Evolutionary conservation across 2,113 vertebrate genomes (phyloP).

Genomic region (Raja brachyura): DNA sequence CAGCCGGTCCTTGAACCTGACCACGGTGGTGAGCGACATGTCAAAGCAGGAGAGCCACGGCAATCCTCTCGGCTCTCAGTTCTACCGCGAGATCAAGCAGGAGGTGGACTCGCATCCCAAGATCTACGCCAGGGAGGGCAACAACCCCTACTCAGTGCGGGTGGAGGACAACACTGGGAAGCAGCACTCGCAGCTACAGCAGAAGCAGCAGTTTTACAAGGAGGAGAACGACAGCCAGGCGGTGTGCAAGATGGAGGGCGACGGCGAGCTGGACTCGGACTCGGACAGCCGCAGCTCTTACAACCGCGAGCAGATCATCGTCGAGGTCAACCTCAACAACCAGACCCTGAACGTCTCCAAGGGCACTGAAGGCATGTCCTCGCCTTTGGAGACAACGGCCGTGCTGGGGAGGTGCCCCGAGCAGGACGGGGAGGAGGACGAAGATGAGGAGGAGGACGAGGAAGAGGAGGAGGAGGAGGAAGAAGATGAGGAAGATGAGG

Average conservation of each 20-base stretch:
- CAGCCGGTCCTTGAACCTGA: constrained; percentile 68
- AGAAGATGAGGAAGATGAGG: constrained; percentile 45
- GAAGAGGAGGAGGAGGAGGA: constrained; percentile 58
- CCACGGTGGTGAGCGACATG: constrained; percentile 53
- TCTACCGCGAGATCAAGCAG: constrained; percentile 84
- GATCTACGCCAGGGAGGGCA: constrained; percentile 75
- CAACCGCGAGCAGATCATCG: constrained; percentile 86
- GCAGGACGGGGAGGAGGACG: constrained; percentile 42
- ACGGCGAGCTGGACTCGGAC: constrained; percentile 54
- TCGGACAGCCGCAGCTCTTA: constrained; percentile 63
- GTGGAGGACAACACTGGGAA: constrained; percentile 63
- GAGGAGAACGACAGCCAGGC: constrained; percentile 61
- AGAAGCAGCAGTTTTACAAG: constrained; percentile 74
- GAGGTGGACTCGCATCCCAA: constrained; percentile 71
- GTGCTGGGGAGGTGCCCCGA: constrained; percentile 45
- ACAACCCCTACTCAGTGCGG: constrained; percentile 70
- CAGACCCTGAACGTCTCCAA: constrained; percentile 92
- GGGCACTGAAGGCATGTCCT: constrained; percentile 68
- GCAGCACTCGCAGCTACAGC: constrained; percentile 45
- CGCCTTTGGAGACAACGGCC: constrained; percentile 48
- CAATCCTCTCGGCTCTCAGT: constrained; percentile 50
- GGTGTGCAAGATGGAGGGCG: constrained; percentile 69
- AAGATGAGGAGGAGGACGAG: constrained; percentile 46
- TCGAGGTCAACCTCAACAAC: constrained; percentile 97
- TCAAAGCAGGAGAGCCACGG: constrained; percentile 55